Conservation (phyloP, 2,888 invertebrate species). For the Dorcus parallelipipedus region DNA sequence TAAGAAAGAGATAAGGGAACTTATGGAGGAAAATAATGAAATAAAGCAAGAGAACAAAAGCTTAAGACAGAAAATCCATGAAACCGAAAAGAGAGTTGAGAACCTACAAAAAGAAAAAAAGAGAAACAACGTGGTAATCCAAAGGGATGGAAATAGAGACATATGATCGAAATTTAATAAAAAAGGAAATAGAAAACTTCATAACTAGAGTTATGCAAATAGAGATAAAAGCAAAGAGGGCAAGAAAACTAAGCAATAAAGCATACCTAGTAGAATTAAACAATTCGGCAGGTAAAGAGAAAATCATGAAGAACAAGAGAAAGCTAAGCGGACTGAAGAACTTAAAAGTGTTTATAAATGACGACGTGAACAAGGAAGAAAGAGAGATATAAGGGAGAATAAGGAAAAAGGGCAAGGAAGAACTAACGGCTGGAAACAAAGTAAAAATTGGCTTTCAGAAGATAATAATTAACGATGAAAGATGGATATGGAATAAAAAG, state of each 20-base stretch:
- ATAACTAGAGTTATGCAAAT: background rate
- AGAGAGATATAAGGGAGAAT: background rate
- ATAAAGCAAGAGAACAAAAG: background rate
- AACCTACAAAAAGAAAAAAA: no score
- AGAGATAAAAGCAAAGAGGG: background rate
- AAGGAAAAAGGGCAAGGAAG: background rate
- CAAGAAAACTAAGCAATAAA: background rate
- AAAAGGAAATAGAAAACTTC: background rate
- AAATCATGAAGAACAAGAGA: background rate
- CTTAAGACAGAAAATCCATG: background rate
- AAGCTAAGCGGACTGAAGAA: background rate
- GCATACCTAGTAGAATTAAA: slow-evolving; percentile 1
- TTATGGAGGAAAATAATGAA: background rate
- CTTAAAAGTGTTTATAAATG: background rate
- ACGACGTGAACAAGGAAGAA: background rate
- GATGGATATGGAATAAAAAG: background rate
- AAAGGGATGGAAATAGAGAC: no score
- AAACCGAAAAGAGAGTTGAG: background rate
- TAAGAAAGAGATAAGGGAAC: background rate
- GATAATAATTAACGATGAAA: background rate
- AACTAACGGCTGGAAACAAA: no score
- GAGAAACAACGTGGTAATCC: background rate
- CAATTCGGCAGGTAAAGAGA: background rate
- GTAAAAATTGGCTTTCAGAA: no score
- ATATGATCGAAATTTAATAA: slow-evolving; percentile 1